phyloP scores from a whole-genome alignment of 1,140 invertebrate species.

The Megathymus violae region DNA sequence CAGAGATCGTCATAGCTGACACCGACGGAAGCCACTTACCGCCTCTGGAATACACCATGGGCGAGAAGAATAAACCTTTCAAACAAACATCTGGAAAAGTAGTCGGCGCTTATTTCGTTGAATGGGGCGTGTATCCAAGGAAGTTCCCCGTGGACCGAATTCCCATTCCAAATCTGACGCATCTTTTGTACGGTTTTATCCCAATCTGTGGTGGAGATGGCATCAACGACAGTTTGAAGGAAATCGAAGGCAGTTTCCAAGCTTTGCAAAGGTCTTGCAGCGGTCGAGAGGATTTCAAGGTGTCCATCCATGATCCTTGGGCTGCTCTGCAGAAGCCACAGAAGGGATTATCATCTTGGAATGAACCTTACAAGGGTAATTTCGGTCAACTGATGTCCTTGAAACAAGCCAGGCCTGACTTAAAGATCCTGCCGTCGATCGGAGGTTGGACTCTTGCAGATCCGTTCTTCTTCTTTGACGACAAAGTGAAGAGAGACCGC shows the following conservation, averaged over 20 bases:
- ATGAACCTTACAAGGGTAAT: slow-evolving; percentile 79
- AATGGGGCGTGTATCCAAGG: slow-evolving; percentile 77
- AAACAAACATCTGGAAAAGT: slow-evolving; percentile 78
- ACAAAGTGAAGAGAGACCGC: slow-evolving; percentile 64
- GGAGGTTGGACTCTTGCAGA: slow-evolving; percentile 80
- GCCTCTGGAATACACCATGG: slow-evolving; percentile 62
- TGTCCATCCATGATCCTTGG: slow-evolving; percentile 79
- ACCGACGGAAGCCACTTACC: slow-evolving; percentile 77
- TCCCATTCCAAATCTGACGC: slow-evolving; percentile 72
- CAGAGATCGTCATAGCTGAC: slow-evolving; percentile 73
- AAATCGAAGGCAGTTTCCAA: slow-evolving; percentile 80
- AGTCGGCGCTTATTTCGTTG: slow-evolving; percentile 76
- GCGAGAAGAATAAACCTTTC: slow-evolving; percentile 73
- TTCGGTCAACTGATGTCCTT: slow-evolving; percentile 78
- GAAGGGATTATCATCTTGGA: slow-evolving; percentile 74
- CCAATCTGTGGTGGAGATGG: slow-evolving; percentile 78
- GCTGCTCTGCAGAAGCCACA: slow-evolving; percentile 79
- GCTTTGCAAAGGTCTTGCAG: slow-evolving; percentile 75
- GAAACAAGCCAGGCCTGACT: slow-evolving; percentile 71
- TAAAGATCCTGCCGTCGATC: slow-evolving; percentile 77
- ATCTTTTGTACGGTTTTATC: slow-evolving; percentile 77
- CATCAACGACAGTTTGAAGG: slow-evolving; percentile 79
- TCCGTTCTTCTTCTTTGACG: slow-evolving; percentile 78
- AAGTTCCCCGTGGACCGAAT: slow-evolving; percentile 75
- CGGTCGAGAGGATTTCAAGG: slow-evolving; percentile 77